Base-by-base conservation (phyloP, 1,140 invertebrate species). In the Diabrotica undecimpunctata region DNA sequence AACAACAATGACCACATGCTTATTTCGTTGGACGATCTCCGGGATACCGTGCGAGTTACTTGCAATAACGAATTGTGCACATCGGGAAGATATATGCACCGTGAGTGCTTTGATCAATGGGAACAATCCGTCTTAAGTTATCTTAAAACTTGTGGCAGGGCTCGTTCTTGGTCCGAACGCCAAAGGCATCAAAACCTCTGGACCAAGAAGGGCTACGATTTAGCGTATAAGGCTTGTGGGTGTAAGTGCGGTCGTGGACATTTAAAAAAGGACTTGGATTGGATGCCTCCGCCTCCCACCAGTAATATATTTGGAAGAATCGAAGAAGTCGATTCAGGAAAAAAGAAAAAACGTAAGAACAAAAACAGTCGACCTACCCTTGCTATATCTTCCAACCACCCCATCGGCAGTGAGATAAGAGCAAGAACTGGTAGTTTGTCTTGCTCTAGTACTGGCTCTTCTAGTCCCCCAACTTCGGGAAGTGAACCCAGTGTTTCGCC, bases 141-240 rank as follows among this genome's bases (percentile, higher is more conserved):
- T 75, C 83, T 97, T 54, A 93, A 95, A 75, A 90, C 90, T 7
- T 94, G 91, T 80, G 94, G 94, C 10, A 82, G 95, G 12, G 94
- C 94, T 3, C 85, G 95, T 12, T 93, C 90, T 60, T 97, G 95
- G 95, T 95, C 93, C 35, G 95, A 97, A 77, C 85, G 94, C 54
- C 95, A 98, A 79, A 85, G 95, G 12, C 86, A 92, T 68, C 95
- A 97, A 81, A 96, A 98, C 78, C 81, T 98, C 62, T 98, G 96
- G 96, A 97, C 95, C 50, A 97, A 97, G 80, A 96, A 96, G 79
- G 95, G 95, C 10, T 97, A 97, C 81, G 95, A 98, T 79, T 81
- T 97, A 75, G 93, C 94, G 0, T 93, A 90, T 77, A 94, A 93
- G 77, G 90, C 94, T 53, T 92, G 95, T 85, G 87, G 90, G 70